Conservation (phyloP, 1,140 invertebrate genomes). For the Calliopsis andreniformis region DNA sequence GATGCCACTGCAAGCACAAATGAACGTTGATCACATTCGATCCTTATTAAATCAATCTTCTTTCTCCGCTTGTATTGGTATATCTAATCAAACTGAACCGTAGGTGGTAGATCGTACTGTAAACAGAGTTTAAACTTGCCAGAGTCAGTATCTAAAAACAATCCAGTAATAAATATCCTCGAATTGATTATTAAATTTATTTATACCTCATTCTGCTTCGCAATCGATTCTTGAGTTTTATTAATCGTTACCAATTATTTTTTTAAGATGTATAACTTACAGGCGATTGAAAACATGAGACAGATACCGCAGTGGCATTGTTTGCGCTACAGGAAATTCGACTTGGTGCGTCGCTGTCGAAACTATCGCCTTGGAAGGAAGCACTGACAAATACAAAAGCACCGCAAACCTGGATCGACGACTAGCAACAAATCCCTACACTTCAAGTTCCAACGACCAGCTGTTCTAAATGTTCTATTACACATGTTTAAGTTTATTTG, state of each 20-base stretch:
- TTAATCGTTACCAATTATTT: conserved; percentile 50
- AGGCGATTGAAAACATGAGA: conserved; percentile 84
- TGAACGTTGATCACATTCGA: conserved; percentile 46
- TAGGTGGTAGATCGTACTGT: conserved; percentile 32
- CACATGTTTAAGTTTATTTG: conserved; percentile 41
- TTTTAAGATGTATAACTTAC: conserved; percentile 67
- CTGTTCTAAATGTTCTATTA: conserved; percentile 35
- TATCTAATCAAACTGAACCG: conserved; percentile 37
- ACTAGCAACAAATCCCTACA: conserved; percentile 27
- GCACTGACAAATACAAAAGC: conserved; percentile 69
- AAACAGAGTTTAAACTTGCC: conserved; percentile 27
- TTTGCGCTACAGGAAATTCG: conserved; percentile 88
- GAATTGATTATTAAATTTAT: not conserved
- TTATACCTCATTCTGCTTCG: not conserved
- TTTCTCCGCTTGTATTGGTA: conserved; percentile 30
- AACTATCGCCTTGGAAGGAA: conserved; percentile 83
- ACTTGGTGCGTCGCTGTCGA: conserved; percentile 87
- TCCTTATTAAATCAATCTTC: conserved; percentile 51
- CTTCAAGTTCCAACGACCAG: conserved; percentile 37
- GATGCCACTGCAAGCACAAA: conserved; percentile 37
- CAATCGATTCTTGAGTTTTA: not conserved
- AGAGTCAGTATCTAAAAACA: not conserved
- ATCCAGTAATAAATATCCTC: not conserved
- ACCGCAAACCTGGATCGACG: conserved; percentile 34
- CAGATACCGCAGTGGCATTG: conserved; percentile 91